Percentiles rank a stretch among this genome's conserved stretches.
Conservation (phyloP, 2,113 vertebrate species). For the Buteo buteo region DNA sequence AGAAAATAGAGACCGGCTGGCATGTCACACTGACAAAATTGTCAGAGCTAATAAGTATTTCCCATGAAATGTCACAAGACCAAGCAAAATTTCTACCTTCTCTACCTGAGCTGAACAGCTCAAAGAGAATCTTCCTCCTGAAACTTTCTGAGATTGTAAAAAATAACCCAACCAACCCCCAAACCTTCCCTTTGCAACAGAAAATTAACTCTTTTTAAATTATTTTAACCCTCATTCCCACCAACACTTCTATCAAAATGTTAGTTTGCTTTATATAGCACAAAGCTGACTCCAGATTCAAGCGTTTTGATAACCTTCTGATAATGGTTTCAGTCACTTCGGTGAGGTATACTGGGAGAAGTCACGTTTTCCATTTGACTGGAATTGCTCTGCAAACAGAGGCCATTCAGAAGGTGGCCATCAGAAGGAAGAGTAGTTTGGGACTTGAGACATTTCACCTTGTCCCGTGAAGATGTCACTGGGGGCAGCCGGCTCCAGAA, state of each 20-base stretch:
- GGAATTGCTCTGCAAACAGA: neutral
- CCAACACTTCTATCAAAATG: neutral
- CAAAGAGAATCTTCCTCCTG: neutral
- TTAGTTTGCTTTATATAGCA: neutral
- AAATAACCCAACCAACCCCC: fast-evolving
- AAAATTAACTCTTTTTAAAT: neutral
- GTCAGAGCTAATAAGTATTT: neutral
- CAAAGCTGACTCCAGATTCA: neutral
- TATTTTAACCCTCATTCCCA: neutral
- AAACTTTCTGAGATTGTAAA: neutral
- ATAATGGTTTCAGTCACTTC: neutral
- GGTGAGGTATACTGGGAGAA: neutral
- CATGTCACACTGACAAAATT: neutral
- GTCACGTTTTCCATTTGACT: neutral
- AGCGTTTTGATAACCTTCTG: neutral
- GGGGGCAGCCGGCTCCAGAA: neutral
- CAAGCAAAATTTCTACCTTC: neutral
- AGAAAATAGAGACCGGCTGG: neutral
- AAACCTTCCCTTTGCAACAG: neutral
- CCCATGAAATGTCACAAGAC: neutral
- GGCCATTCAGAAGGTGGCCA: neutral
- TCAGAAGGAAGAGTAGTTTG: neutral
- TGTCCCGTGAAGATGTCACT: neutral
- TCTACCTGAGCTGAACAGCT: neutral
- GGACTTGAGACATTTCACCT: neutral